A percentile compares a stretch with the other conserved stretches of the same genome.
Conservation (phyloP, 2,888 invertebrate species). For the Blastobasis adustella region DNA sequence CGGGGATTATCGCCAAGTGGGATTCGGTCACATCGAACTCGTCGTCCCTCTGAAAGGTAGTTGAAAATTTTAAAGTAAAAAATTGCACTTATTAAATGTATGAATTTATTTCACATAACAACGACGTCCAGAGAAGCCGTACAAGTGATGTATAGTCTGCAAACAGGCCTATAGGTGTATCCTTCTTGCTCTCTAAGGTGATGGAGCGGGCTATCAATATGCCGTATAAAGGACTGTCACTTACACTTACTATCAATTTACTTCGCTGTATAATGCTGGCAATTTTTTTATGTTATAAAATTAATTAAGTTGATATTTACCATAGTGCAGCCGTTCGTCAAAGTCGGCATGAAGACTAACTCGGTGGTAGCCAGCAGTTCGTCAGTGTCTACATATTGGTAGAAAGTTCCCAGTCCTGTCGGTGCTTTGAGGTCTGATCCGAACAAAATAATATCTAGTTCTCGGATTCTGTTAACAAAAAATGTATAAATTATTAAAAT, state of each 20-base stretch:
- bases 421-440: conserved; percentile 15
- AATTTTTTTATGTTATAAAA: not conserved
- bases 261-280: no score
- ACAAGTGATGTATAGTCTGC: no score
- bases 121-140: no score
- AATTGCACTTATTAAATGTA: no score
- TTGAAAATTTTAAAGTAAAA: no score
- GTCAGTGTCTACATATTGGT: conserved; percentile 33
- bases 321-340: conserved; percentile 17
- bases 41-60: conserved; percentile 16
- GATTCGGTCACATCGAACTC: conserved; percentile 16
- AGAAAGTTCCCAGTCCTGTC: conserved; percentile 32
- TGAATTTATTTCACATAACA: no score
- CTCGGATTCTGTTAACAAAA: conserved; percentile 14
- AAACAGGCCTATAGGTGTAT: not conserved
- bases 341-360: conserved; percentile 33
- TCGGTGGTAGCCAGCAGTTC: conserved; percentile 41
- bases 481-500: no score
- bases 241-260: not conserved
- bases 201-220: not conserved
- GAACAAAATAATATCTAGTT: conserved; percentile 14
- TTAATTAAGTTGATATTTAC: conserved; percentile 10
- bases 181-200: not conserved
- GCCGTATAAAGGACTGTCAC: not conserved
- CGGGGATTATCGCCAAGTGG: conserved; percentile 35